Conservation (phyloP, 2,113 vertebrate genomes). For the Myodes glareolus region DNA sequence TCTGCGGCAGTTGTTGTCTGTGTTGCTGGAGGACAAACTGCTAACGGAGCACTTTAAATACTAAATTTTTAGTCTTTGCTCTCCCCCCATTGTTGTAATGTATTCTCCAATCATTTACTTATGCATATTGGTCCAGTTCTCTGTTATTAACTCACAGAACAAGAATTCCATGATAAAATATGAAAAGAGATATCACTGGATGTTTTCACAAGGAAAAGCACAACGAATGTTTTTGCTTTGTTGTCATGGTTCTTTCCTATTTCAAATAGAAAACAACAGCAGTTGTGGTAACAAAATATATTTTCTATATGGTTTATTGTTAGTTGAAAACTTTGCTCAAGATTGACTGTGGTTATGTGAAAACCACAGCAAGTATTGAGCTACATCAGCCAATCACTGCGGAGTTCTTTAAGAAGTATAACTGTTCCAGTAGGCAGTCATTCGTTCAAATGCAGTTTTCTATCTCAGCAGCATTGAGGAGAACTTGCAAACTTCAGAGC, state of each 20-base stretch:
- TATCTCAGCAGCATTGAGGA: not conserved
- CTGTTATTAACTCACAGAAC: not conserved
- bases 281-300: too few relatives aligned
- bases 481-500: conserved; percentile 18
- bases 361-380: not conserved
- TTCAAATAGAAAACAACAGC: too few relatives aligned
- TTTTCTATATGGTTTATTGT: too few relatives aligned
- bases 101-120: not conserved
- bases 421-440: not conserved
- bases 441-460: conserved; percentile 11
- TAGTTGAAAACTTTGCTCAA: not conserved
- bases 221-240: too few relatives aligned
- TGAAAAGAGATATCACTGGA: not conserved
- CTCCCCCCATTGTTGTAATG: not conserved
- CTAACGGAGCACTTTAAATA: not conserved
- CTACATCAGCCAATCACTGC: not conserved
- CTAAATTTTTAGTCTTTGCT: not conserved
- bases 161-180: not conserved
- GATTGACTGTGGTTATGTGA: not conserved
- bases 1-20: not conserved
- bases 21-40: not conserved
- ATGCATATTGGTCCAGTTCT: not conserved
- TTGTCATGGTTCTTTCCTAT: too few relatives aligned
- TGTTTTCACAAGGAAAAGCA: too few relatives aligned
- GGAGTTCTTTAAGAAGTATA: not conserved